Base-by-base conservation (phyloP, 1,140 invertebrate species). In the Drosophila auraria region DNA sequence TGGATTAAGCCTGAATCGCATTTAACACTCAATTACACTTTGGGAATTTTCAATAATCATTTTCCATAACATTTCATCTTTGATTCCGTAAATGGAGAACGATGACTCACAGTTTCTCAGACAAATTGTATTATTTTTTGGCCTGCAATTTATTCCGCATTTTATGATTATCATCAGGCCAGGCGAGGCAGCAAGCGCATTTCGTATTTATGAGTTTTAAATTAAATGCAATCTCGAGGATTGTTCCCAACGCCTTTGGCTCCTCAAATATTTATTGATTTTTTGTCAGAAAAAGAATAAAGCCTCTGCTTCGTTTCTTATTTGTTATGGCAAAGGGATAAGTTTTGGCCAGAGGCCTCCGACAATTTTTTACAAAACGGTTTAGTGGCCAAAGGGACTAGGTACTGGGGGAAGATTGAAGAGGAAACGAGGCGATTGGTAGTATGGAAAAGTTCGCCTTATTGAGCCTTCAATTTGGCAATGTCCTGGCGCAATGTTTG, bases 191-290 rank as follows among this genome's bases (percentile, higher is more conserved):
- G 2, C 7, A 5, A 51, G 33, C 66, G 66, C 84, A 87, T 87
- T 87, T 87, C 70, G 84, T 87, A 87, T 87, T 87, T 87, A 87
- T 87, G 84, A 87, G 84, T 87, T 87, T 87, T 81, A 87, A 87
- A 87, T 89, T 75, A 87, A 87, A 87, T 87, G 80, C 84, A 83
- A 87, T 89, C 82, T 82, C 49, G 47, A 75, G 69, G 81, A 36
- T 65, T 57, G 60, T 51, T 27, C 66, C 61, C 66, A 53, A 65
- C 66, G 56, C 62, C 54, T 66, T 50, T 59, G 53, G 64, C 83
- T 75, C n/a, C 81, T 89, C 61, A 89, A 89, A 89, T 90, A 87
- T 89, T 87, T 87, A 87, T 87, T 87, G 84, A 89, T 87, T 89
- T 89, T 71, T 71, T 42, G 54, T 23, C 56, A 65, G 64, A 82